phyloP scores from a whole-genome alignment of 2,888 invertebrate species.

The Resseliella maxima region DNA sequence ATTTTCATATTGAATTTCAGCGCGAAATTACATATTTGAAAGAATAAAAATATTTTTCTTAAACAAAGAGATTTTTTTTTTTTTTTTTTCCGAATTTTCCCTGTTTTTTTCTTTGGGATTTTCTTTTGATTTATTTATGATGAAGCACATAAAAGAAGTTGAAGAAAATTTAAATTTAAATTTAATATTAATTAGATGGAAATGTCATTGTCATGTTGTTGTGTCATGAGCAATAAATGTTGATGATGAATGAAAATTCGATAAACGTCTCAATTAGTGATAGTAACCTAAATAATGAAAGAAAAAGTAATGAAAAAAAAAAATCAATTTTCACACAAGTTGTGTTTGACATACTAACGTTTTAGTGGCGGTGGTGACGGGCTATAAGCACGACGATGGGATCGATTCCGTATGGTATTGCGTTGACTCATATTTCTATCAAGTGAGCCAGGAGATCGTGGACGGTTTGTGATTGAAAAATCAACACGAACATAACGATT shows the following conservation, averaged over 20 bases:
- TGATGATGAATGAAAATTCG: too few species aligned
- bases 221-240: too few species aligned
- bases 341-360: constrained; percentile 9
- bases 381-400: background rate
- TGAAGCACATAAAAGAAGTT: too few species aligned
- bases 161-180: too few species aligned
- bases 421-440: background rate
- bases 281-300: background rate
- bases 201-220: too few species aligned
- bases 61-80: too few species aligned
- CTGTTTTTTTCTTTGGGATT: too few species aligned
- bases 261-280: background rate
- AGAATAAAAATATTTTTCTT: background rate
- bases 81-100: too few species aligned
- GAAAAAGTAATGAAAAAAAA: background rate
- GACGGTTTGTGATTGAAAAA: constrained; percentile 36
- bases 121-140: too few species aligned
- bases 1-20: background rate
- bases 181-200: too few species aligned
- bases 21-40: background rate
- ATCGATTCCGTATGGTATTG: background rate
- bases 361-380: background rate
- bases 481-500: constrained; percentile 17
- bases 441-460: background rate
- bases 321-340: background rate